These are phyloP conservation scores for Oreochromis grahami DNA, from an alignment of 2,797 vertebrate species.

Conservation along the genomic window DNA sequence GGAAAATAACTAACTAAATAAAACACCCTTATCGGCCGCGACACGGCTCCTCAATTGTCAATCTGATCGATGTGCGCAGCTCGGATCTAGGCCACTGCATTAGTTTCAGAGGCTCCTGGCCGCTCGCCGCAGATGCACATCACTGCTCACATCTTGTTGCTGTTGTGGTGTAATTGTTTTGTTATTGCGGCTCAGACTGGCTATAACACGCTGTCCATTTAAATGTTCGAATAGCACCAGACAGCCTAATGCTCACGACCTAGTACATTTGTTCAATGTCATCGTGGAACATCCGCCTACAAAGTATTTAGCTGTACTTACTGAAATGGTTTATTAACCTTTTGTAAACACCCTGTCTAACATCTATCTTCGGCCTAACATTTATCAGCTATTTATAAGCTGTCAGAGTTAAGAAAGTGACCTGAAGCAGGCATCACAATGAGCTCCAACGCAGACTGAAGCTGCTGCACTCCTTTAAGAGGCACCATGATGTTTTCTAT, in stretches of 20 bases:
- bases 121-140: constrained; percentile 40
- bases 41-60: constrained; percentile 56
- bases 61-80: constrained; percentile 61
- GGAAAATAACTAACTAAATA: background rate
- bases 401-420: background rate
- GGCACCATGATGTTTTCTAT: constrained; percentile 37
- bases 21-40: constrained; percentile 28
- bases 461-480: constrained; percentile 1
- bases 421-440: background rate
- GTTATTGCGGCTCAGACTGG: constrained; percentile 35
- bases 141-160: constrained; percentile 41
- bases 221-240: constrained; percentile 11
- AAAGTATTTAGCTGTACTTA: background rate
- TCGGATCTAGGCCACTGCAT: constrained; percentile 58
- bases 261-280: constrained; percentile 9
- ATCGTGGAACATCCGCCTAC: background rate
- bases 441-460: background rate
- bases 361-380: rapidly evolving
- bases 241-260: background rate
- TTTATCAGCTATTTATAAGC: background rate
- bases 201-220: constrained; percentile 22
- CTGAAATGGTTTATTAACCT: background rate
- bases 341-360: background rate
- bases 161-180: constrained; percentile 48
- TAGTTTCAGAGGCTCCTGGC: constrained; percentile 33